Percentiles rank a stretch among this genome's conserved stretches.
Evolutionary conservation across 23 tunicate species (phyloP).

Genomic region (Halocynthia aurantium): DNA sequence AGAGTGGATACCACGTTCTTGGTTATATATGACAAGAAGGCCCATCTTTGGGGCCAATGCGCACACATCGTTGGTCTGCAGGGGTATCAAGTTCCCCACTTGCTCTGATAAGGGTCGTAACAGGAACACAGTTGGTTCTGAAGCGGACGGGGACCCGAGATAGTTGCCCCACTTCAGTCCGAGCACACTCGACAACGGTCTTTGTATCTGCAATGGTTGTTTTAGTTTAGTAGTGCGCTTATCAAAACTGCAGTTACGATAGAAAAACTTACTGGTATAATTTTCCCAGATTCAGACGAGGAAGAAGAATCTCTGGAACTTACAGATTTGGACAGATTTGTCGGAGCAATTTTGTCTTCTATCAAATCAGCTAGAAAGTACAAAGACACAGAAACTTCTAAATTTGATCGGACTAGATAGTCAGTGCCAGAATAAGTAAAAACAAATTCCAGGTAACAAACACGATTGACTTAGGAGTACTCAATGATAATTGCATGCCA

Average conservation of each 20-base stretch:
- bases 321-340: too few species aligned
- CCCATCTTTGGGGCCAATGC: slow-evolving; percentile 80
- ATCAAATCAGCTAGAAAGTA: too few species aligned
- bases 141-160: slow-evolving; percentile 76
- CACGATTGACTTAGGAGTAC: not conserved
- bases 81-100: slow-evolving; percentile 52
- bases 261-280: not conserved
- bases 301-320: not conserved
- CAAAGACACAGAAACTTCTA: too few species aligned
- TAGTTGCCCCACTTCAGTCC: slow-evolving; percentile 94
- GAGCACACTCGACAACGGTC: slow-evolving; percentile 63
- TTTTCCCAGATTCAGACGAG: slow-evolving; percentile 1
- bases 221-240: too few species aligned
- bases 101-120: slow-evolving; percentile 39
- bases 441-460: not conserved
- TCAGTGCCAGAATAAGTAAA: too few species aligned
- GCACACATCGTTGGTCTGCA: slow-evolving; percentile 87
- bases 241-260: not conserved
- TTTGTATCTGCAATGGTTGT: slow-evolving; percentile 32
- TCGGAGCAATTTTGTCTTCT: too few species aligned
- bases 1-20: slow-evolving; percentile 16
- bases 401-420: too few species aligned
- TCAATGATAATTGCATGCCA: too few species aligned
- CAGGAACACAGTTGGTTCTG: slow-evolving; percentile 64
- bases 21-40: slow-evolving; percentile 63